phyloP scores from a whole-genome alignment of 2,797 vertebrate genomes.

The Sarcoramphus papa region DNA sequence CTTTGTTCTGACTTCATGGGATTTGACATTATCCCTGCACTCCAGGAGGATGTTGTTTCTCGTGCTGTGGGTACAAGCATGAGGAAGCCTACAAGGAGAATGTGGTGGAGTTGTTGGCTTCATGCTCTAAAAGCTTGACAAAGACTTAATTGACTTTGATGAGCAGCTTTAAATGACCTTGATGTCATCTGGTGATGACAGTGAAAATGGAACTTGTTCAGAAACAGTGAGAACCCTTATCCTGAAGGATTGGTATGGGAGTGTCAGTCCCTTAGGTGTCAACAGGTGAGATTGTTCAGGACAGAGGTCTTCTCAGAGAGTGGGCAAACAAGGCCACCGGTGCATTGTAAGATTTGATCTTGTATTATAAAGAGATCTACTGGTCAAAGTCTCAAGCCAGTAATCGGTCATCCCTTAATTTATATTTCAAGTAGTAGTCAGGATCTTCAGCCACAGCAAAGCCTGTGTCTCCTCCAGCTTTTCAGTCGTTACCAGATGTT shows the following conservation, averaged over 20 bases:
- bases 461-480: not conserved
- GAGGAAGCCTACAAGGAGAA: not conserved
- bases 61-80: not conserved
- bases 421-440: not conserved
- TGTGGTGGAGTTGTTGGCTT: not conserved
- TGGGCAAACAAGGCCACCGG: not conserved
- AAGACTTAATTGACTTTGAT: not conserved
- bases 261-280: not conserved
- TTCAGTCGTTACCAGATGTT: not conserved
- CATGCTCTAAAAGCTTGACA: not conserved
- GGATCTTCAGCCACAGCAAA: not conserved
- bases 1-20: not conserved
- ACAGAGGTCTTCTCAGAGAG: not conserved
- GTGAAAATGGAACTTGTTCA: not conserved
- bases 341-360: not conserved
- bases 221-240: not conserved
- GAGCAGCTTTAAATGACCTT: not conserved
- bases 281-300: not conserved
- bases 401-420: not conserved
- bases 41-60: not conserved
- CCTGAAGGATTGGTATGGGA: not conserved
- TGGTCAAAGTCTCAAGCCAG: not conserved
- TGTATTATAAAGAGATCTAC: not conserved
- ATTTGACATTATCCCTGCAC: not conserved
- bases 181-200: not conserved